A percentile compares a stretch with the other conserved stretches of the same genome.
phyloP scores from a whole-genome alignment of 2,113 vertebrate genomes.

The Opisthocomus hoazin region DNA sequence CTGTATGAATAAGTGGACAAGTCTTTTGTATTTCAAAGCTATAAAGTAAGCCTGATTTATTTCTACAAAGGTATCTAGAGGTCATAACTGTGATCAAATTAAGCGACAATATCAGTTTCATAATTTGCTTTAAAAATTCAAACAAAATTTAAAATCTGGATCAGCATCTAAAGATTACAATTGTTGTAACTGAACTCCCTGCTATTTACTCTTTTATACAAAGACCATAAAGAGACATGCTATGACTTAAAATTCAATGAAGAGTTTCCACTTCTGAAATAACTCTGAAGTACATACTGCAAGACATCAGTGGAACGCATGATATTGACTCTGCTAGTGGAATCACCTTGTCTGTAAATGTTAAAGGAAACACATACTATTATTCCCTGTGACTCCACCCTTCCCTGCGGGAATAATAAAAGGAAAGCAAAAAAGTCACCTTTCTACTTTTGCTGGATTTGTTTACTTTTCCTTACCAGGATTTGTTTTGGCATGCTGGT shows the following conservation, averaged over 20 bases:
- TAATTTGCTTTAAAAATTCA: not conserved
- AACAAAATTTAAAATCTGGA: not conserved
- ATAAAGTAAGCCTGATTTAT: not conserved
- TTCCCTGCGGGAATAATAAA: not conserved
- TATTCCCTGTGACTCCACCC: constrained; percentile 23
- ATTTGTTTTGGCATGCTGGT: not conserved
- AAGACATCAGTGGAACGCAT: not conserved
- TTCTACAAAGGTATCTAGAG: not conserved
- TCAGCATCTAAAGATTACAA: not conserved
- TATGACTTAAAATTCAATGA: not conserved
- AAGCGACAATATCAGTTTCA: not conserved
- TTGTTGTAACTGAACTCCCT: not conserved
- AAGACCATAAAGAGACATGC: not conserved
- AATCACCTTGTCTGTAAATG: not conserved
- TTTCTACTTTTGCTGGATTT: not conserved
- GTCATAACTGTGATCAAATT: not conserved
- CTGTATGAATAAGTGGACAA: not conserved
- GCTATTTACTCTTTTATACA: not conserved
- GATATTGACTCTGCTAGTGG: not conserved
- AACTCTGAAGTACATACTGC: not conserved
- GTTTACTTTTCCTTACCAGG: not conserved
- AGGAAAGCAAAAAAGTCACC: not conserved
- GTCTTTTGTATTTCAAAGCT: not conserved
- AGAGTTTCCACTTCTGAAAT: not conserved
- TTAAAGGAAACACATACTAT: not conserved